Conservation (phyloP, 2,888 invertebrate species). For the Pheosia gnoma region DNA sequence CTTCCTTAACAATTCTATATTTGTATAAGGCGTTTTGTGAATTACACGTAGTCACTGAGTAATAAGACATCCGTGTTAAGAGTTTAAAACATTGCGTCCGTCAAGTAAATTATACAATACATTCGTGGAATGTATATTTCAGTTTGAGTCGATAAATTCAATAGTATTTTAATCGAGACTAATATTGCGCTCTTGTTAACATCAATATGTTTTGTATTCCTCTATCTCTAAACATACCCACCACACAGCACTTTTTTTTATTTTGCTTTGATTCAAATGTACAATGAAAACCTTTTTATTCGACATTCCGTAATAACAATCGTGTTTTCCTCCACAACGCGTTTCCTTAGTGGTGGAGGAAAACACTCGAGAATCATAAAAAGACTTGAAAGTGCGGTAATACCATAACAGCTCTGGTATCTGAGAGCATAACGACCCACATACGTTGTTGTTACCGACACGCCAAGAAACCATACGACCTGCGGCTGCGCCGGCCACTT, state of each 20-base stretch:
- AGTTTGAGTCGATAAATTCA: background rate
- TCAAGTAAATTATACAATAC: background rate
- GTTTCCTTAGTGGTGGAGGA: background rate
- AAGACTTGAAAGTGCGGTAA: conserved; percentile 21
- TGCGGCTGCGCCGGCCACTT: conserved; percentile 20
- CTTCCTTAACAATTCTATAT: background rate
- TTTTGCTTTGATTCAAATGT: background rate
- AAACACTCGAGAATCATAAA: conserved; percentile 14
- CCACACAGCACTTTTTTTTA: background rate
- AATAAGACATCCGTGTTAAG: conserved; percentile 10
- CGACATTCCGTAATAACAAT: background rate
- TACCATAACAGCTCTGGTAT: conserved; percentile 17
- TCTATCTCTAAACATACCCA: background rate
- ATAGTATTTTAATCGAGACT: conserved; percentile 1
- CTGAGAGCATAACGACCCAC: conserved; percentile 14
- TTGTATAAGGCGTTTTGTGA: background rate
- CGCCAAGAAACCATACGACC: conserved; percentile 10
- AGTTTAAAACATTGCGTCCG: background rate
- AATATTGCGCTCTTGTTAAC: background rate
- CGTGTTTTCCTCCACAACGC: no score
- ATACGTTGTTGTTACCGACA: conserved; percentile 16
- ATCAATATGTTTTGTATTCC: background rate
- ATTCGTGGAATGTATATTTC: background rate
- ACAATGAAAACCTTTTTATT: background rate
- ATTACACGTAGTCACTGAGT: conserved; percentile 12